Evolutionary conservation across 2,113 vertebrate species (phyloP).

Genomic region (Pteruthius melanotis): DNA sequence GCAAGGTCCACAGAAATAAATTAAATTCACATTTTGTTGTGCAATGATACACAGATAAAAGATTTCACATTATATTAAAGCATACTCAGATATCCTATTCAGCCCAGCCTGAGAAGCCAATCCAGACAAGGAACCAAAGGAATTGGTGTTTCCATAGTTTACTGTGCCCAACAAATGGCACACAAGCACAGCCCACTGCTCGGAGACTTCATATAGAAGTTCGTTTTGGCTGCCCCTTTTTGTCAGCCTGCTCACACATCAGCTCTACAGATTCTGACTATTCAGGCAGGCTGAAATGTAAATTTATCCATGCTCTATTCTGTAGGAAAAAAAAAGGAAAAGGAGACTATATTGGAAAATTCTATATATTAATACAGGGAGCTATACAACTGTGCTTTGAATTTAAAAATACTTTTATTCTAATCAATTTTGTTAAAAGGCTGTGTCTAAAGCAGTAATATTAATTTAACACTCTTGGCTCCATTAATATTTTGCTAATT

Average conservation of each 20-base stretch:
- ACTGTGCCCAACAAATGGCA: not conserved
- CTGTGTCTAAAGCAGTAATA: not conserved
- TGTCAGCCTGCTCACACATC: not conserved
- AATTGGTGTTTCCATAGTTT: not conserved
- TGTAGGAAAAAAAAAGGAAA: not conserved
- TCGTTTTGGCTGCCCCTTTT: not conserved
- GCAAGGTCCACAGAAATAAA: not conserved
- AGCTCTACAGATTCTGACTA: not conserved
- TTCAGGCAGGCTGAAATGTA: not conserved
- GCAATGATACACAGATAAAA: not conserved
- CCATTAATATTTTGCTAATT: not conserved
- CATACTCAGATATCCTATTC: not conserved
- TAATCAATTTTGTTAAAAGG: not conserved
- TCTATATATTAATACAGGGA: not conserved
- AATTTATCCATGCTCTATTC: not conserved
- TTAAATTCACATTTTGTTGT: not conserved
- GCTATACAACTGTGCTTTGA: not conserved
- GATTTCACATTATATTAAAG: not conserved
- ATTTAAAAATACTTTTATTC: not conserved
- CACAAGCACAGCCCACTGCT: not conserved
- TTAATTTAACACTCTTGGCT: not conserved
- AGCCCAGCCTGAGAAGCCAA: not conserved
- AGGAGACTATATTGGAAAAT: not conserved
- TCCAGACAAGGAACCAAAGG: not conserved
- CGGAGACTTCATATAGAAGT: rapidly evolving